Evolutionary conservation across 2,888 invertebrate genomes (phyloP), one percentile per base, ranked within the genome.

Genomic region (Agelastica alni): DNA sequence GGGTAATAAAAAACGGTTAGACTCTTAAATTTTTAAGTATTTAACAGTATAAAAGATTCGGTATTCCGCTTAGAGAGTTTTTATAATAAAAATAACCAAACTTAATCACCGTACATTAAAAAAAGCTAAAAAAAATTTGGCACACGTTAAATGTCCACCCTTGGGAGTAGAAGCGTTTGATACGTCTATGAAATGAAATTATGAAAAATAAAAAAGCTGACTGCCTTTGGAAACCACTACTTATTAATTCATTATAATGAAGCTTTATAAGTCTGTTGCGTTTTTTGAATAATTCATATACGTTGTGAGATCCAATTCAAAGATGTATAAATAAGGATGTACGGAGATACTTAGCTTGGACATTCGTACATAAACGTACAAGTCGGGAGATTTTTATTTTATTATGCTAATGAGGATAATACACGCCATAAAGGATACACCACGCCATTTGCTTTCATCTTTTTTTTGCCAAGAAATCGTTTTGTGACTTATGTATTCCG

Each of bases 211-310:
- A 55, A 56, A 57, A 52, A 55, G 30, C 31, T 41, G 18, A 20
- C 32, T 43, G 39, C 34, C 18, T 43, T 49, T 49, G 54, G 47
- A 52, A 58, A 49, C 51, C 9, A 37, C 10, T 54, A 47, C 55
- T 60, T 57, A 60, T 57, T 55, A 56, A 60, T 60, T 52, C 57
- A 54, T 51, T 57, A 60, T 60, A 57, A 60, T 57, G 32, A 42
- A 43, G 34, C 46, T 47, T 46, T 46, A 51, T 51, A 47, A 51
- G 51, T 47, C 44, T 42, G 42, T 51, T 56, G 42, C 49, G 32
- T 49, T 59, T 57, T 53, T 51, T 64, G 64, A 62, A 64, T 64
- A 57, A 64, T 64, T 64, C 64, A 62, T 64, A 36, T 43, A 41
- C 46, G 47, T 58, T 55, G 41, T 52, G 51, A 56, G 58, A 62